These are phyloP conservation scores for Eupeodes corollae DNA, from an alignment of 1,140 invertebrate genomes.

Conservation along the genomic window DNA sequence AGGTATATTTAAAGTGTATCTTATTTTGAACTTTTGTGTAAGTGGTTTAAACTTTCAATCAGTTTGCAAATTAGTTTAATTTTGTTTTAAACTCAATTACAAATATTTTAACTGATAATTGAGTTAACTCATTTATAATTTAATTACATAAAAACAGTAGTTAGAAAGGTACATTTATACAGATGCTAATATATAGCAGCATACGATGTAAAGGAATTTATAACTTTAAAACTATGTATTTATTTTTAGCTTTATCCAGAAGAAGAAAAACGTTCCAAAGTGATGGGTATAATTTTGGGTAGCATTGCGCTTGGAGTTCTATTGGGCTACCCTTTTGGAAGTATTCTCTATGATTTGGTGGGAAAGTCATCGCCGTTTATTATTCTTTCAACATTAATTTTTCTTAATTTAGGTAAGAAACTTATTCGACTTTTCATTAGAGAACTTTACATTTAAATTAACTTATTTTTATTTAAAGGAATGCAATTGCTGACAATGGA, in stretches of 20 bases:
- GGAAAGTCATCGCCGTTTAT: conserved; percentile 64
- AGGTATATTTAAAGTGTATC: too few relatives aligned
- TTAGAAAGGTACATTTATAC: too few relatives aligned
- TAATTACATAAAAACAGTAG: too few relatives aligned
- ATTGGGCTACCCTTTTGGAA: conserved; percentile 67
- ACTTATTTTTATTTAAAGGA: conserved; percentile 4
- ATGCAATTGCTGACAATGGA: conserved; percentile 30
- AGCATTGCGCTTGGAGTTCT: conserved; percentile 68
- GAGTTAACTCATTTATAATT: too few relatives aligned
- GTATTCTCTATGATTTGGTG: conserved; percentile 60
- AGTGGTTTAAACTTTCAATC: too few relatives aligned
- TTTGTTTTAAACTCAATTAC: too few relatives aligned
- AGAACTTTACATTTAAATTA: conserved; percentile 1
- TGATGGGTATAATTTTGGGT: conserved; percentile 70
- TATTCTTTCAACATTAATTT: conserved; percentile 50
- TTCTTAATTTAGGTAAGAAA: conserved; percentile 43
- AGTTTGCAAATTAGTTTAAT: too few relatives aligned
- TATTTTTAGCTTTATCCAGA: conserved; percentile 27
- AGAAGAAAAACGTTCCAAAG: conserved; percentile 44
- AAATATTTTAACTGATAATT: too few relatives aligned
- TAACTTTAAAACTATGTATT: background rate
- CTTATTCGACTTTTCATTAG: background rate
- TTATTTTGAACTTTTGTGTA: too few relatives aligned
- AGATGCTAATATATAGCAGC: too few relatives aligned
- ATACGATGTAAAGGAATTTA: too few relatives aligned